Evolutionary conservation across 2,113 vertebrate genomes (phyloP), one percentile per base, ranked within the genome.

Genomic region (Triplophysa rosa): DNA sequence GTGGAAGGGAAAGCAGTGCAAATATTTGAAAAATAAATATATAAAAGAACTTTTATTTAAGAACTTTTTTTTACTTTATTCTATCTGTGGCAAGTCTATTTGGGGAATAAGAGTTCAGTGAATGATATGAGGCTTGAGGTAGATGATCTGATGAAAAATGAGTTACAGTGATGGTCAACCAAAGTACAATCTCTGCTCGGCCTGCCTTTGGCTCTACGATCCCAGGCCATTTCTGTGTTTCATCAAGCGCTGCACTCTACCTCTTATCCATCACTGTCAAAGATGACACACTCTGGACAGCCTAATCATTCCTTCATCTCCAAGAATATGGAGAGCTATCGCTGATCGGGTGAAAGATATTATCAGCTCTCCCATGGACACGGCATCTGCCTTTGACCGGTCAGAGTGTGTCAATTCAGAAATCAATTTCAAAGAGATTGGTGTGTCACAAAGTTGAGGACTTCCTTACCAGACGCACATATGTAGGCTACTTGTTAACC

Each of bases 111-210:
- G 52, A 67, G 56, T 58, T 29, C 17, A 72, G 42, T 29, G 69
- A 78, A 24, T 62, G 72, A 40, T 42, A 59, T 33, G 26, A 62
- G 58, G 52, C 62, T 70, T 61, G 64, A 63, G 64, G 63, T 77
- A 78, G 67, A 84, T 37, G 77, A 83, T 81, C 67, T 80, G 74
- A 84, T 63, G 63, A 80, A 77, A 80, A 67, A 84, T 74, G 74
- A 80, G 74, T 64, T 78, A 70, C 26, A 61, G 63, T 72, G 74
- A 73, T 68, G 79, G 69, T 59, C 62, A 78, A 74, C 45, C 65
- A 67, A 63, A 16, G 74, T 61, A 62, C 67, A 61, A 45, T 56
- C 74, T 67, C 26, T 72, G 61, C 73, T 77, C 62, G 42, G 17
- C 67, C 70, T 66, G 67, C 40, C 64, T 61, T 45, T 62, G 68